Evolutionary conservation across 2,888 invertebrate species (phyloP).

Genomic region (Malachius bipustulatus): DNA sequence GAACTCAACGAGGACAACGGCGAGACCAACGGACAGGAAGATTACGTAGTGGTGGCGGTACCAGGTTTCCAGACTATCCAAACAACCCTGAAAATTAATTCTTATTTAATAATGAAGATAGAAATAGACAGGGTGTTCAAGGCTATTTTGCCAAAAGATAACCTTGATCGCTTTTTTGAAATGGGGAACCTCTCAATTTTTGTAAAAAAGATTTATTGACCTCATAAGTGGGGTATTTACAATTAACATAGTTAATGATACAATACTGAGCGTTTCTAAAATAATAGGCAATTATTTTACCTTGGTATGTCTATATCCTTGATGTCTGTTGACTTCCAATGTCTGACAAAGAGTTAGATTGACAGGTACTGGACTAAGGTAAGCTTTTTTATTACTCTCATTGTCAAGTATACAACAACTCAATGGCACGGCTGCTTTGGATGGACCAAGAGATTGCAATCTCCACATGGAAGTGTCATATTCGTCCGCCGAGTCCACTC

Average conservation of each 20-base stretch:
- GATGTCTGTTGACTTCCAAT: constrained; percentile 43
- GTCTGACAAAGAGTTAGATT: constrained; percentile 62
- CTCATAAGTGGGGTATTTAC: too few species aligned
- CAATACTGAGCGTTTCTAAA: too few species aligned
- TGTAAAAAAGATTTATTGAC: too few species aligned
- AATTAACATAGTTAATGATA: too few species aligned
- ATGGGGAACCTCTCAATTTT: too few species aligned
- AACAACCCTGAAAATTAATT: constrained; percentile 57
- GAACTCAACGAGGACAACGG: constrained; percentile 60
- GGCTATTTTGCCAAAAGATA: too few species aligned
- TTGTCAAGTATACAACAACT: constrained; percentile 50
- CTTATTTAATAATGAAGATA: too few species aligned
- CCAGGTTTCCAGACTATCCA: constrained; percentile 59
- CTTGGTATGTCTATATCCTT: constrained; percentile 46
- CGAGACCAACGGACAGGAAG: constrained; percentile 52
- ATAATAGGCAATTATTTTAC: too few species aligned
- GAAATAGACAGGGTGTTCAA: too few species aligned
- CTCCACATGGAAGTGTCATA: constrained; percentile 75
- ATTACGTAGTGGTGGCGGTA: constrained; percentile 62
- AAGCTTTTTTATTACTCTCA: constrained; percentile 42
- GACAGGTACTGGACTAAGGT: constrained; percentile 64
- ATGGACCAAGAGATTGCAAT: constrained; percentile 57
- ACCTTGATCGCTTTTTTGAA: too few species aligned
- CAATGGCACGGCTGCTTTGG: constrained; percentile 33
- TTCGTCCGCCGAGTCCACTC: constrained; percentile 64